Evolutionary conservation across 2,888 invertebrate genomes (phyloP), one percentile per base, ranked within the genome.

Genomic region (Ophion obscuratus): DNA sequence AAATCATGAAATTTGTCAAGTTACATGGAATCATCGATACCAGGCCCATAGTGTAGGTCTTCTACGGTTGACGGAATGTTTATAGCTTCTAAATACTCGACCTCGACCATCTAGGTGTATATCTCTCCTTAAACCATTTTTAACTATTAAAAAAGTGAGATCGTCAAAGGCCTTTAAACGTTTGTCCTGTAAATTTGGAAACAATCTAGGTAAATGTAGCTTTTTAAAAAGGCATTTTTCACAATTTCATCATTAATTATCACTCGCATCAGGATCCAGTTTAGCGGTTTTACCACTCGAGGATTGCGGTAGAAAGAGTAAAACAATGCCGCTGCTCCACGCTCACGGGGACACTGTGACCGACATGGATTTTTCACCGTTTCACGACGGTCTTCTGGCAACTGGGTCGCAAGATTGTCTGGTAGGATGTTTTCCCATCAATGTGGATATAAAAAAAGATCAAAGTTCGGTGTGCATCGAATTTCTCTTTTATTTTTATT

Each of bases 321-420:
- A 98, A 95, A 97, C 97, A 31, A 97, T 98, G 97, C 98, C 98
- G 6, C 92, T 98, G 86, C 95, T 98, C 75, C 97, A 98, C 94
- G 97, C 97, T 20, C 97, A 98, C 94, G 96, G 97, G 76, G 99
- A 99, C 91, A 97, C 98, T 70, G 98, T 99, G 59, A 98, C 98
- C 61, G 99, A 99, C 94, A 97, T 99, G 96, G 97, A 97, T 91
- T 99, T 99, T 94, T 98, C 99, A 47, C 99, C 99, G 9, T 99
- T 99, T 94, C 98, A 99, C 93, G 98, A 99, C 95, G 98, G 98
- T 59, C 95, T 99, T 70, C 95, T 99, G 90, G 97, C 98, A 47
- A 99, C 99, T 57, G 98, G 98, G 83, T 98, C 97, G 75, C 97
- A 97, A 94, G 98, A 98, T 94, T 97, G 97, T 90, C 95, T 97